Percentiles rank a stretch among this genome's conserved stretches.
Evolutionary conservation across 2,113 vertebrate species (phyloP).

Genomic region (Hippopotamus amphibius): DNA sequence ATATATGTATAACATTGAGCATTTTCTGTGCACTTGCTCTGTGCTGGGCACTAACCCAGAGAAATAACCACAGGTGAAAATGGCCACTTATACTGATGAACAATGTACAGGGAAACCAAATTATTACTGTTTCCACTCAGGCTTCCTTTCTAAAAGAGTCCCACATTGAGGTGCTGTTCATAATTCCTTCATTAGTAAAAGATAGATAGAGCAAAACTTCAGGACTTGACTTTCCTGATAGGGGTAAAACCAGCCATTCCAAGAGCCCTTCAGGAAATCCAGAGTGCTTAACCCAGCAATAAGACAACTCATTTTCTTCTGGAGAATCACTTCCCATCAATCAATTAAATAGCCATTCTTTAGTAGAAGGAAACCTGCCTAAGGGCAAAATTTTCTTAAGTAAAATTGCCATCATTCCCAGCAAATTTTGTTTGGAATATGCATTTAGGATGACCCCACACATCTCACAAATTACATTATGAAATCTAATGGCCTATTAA

Average conservation of each 20-base stretch:
- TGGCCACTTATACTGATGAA: not conserved
- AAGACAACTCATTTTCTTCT: not conserved
- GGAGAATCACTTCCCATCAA: not conserved
- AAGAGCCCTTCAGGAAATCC: not conserved
- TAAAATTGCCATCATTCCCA: not conserved
- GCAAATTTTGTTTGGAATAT: not conserved
- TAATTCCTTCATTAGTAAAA: not conserved
- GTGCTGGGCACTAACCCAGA: not conserved
- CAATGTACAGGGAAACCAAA: not conserved
- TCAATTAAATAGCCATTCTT: not conserved
- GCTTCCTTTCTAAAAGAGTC: not conserved
- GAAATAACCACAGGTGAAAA: not conserved
- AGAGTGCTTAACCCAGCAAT: not conserved
- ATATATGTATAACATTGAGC: not conserved
- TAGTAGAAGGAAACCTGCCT: not conserved
- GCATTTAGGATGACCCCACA: not conserved
- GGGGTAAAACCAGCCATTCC: not conserved
- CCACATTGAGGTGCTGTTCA: not conserved
- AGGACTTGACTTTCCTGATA: not conserved
- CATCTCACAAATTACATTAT: not conserved
- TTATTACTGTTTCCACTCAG: not conserved
- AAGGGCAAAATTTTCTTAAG: not conserved
- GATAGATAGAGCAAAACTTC: not conserved
- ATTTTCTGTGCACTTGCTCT: not conserved
- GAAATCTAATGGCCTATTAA: not conserved